phyloP scores from a whole-genome alignment of 2,797 vertebrate species.

The Champsocephalus esox region DNA sequence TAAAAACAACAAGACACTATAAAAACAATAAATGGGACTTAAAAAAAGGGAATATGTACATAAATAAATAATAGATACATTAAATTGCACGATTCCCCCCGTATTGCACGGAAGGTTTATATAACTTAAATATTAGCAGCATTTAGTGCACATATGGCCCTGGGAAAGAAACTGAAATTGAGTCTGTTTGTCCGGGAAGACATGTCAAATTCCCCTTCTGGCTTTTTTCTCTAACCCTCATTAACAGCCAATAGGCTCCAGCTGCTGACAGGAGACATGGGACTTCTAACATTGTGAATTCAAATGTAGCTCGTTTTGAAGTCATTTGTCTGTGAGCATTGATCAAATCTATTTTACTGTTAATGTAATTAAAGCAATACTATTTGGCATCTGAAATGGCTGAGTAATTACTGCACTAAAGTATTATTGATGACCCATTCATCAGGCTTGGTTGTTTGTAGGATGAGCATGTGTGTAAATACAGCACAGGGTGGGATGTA shows the following conservation, averaged over 20 bases:
- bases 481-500: not conserved
- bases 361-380: slow-evolving; percentile 28
- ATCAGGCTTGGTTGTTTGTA: slow-evolving; percentile 23
- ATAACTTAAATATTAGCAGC: too few relatives aligned
- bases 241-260: slow-evolving; percentile 26
- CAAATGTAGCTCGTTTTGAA: slow-evolving; percentile 29
- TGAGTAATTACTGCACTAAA: slow-evolving; percentile 45
- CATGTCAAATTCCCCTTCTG: not conserved
- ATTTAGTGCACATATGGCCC: too few relatives aligned
- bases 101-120: too few relatives aligned
- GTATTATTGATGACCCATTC: slow-evolving; percentile 55
- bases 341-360: slow-evolving; percentile 31
- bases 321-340: slow-evolving; percentile 20
- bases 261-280: slow-evolving; percentile 17
- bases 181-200: not conserved
- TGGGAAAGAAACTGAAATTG: too few relatives aligned
- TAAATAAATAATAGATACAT: too few relatives aligned
- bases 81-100: too few relatives aligned
- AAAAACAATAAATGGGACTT: too few relatives aligned
- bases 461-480: slow-evolving; percentile 10
- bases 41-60: too few relatives aligned
- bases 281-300: slow-evolving; percentile 9
- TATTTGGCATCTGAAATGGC: slow-evolving; percentile 24
- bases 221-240: slow-evolving; percentile 31
- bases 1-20: too few relatives aligned